Percentiles rank a stretch among this genome's conserved stretches.
phyloP scores from a whole-genome alignment of 2,888 invertebrate genomes.

The Empis livida region DNA sequence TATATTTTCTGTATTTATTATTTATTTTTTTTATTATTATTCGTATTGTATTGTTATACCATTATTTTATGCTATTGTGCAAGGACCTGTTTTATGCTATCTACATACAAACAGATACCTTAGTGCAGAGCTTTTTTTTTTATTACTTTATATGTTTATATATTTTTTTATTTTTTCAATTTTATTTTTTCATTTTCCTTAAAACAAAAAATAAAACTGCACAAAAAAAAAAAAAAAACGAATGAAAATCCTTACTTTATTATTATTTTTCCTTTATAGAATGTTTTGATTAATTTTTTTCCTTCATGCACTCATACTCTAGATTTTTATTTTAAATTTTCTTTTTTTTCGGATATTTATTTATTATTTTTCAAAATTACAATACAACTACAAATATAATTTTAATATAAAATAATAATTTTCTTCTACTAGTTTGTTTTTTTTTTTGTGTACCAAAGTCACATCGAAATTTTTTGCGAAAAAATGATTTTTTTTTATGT shows the following conservation, averaged over 20 bases:
- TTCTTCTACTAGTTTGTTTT: no score
- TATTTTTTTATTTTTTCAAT: not conserved
- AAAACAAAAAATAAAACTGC: no score
- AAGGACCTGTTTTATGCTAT: no score
- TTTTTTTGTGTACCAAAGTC: no score
- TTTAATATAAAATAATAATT: no score
- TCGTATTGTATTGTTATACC: not conserved
- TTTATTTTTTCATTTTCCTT: constrained; percentile 1
- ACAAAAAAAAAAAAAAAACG: no score
- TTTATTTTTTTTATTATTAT: not conserved
- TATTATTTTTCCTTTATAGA: constrained; percentile 36
- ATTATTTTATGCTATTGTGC: not conserved
- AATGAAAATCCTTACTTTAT: constrained; percentile 22
- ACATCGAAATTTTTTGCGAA: no score
- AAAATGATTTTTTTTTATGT: no score
- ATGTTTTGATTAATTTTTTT: constrained; percentile 37
- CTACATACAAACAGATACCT: not conserved
- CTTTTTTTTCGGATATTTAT: not conserved
- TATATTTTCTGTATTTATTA: no score
- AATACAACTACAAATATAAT: not conserved
- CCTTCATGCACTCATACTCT: constrained; percentile 14
- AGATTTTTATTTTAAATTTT: not conserved
- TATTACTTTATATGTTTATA: not conserved
- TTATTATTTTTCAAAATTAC: not conserved
- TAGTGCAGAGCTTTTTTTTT: not conserved